Evolutionary conservation across 2,113 vertebrate genomes (phyloP).

Genomic region (Nothocercus julius): DNA sequence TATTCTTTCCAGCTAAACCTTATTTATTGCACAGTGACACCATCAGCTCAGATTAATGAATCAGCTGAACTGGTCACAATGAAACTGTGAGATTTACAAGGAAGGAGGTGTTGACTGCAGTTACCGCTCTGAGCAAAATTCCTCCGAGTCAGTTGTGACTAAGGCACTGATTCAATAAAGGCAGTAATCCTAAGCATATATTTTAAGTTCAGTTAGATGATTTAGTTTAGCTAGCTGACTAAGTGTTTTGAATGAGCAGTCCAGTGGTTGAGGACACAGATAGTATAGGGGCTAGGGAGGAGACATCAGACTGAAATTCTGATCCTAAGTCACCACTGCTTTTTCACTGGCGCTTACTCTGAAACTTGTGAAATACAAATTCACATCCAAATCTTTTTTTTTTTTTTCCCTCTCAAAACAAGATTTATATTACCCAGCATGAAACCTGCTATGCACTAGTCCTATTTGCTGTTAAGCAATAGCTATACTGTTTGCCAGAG

Average conservation of each 20-base stretch:
- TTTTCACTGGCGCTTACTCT: background rate
- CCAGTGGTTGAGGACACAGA: background rate
- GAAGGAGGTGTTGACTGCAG: background rate
- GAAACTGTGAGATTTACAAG: conserved; percentile 37
- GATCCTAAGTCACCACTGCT: background rate
- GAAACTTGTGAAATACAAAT: background rate
- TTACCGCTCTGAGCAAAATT: conserved; percentile 44
- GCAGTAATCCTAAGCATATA: background rate
- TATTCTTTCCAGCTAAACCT: background rate
- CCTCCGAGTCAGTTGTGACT: conserved; percentile 51
- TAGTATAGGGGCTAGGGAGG: background rate
- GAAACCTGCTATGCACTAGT: background rate
- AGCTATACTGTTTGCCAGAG: background rate
- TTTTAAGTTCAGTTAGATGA: background rate
- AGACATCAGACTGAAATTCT: background rate
- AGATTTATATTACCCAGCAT: background rate
- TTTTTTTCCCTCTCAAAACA: background rate
- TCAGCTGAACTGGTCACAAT: conserved; percentile 29
- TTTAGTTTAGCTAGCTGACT: background rate
- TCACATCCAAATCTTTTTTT: background rate
- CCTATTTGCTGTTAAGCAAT: background rate
- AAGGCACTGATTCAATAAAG: conserved; percentile 58
- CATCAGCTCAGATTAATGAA: conserved; percentile 20
- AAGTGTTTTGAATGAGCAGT: background rate
- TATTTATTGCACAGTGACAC: background rate